Base-by-base conservation (phyloP, 2,888 invertebrate species). In the Macrosoma leucophasiata region DNA sequence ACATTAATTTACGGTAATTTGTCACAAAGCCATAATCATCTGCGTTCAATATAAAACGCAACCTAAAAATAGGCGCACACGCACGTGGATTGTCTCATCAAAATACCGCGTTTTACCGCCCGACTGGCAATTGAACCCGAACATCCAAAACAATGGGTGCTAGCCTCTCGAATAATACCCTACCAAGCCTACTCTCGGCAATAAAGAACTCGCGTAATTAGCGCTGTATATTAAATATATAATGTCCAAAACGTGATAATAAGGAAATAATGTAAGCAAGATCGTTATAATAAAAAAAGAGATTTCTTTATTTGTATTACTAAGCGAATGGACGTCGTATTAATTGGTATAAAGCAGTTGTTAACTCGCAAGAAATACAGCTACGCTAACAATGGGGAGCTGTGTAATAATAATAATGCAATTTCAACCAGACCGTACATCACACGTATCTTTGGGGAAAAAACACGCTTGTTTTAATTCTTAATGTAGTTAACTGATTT, bases 191-290 rank as follows among this genome's bases (percentile, higher is more conserved):
- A 66, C 63, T 70, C 63, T 52, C 57, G 58, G 57, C 71, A 71
- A 73, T 73, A 70, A 72, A 70, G 65, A 70, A 68, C 67, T 66
- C 67, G 68, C 62, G 65, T 79, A 78, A 78, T 79, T 79, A 78
- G 71, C 72, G 69, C 69, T 74, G 71, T 77, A 68, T 78, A 73
- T 70, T 73, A 72, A 74, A 69, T 74, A n/a, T n/a, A 67, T 70
- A 74, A 73, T 66, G 69, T 66, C 62, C 66, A 71, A 74, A 71
- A 73, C 62, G 71, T 72, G 72, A 72, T 77, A 77, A 77, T 76
- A 75, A 78, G 74, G 77, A 76, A 76, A 71, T 69, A 70, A 74
- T 75, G 74, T 75, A 70, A 75, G 74, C 73, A 71, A 71, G 69
- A 75, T 72, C 65, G 66, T 74, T 72, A 68, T 63, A 71, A 72